Evolutionary conservation across 2,888 invertebrate species (phyloP), one percentile per base, ranked within the genome.

Genomic region (Nebria brevicollis): DNA sequence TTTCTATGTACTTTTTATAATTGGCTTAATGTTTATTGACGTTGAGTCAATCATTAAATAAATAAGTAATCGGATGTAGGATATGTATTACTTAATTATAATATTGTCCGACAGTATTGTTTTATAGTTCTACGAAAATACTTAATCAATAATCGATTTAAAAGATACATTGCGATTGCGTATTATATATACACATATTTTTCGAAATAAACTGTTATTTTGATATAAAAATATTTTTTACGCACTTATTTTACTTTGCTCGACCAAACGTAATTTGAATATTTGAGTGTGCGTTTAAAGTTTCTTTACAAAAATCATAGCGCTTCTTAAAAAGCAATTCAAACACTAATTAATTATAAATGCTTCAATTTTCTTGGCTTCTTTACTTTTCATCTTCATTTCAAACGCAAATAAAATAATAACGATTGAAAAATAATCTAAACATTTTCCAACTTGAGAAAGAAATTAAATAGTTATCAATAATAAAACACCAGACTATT

Each of bases 401-500:
- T 1, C 11, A 41, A 26, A 15, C 77, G 72, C 65, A 78, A 65
- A 73, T 65, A 77, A 77, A 65, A 78, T 65, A 77, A 77, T 25
- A 77, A 70, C 77, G 66, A 78, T 78, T 65, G 72, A 74, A 77
- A 77, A 77, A 72, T 77, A 77, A 72, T 73, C 73, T 72, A 66
- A 66, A 25, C 73, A 79, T 74, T 75, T 79, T 26, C 43, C 42
- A 64, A 34, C 8, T 66, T 25, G 1, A 66, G 15, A 64, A 72
- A 20, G 65, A 54, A 64, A 72, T 76, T 77, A 77, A 42, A 68
- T 26, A n/a, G 8, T 77, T 68, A 20, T 79, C 75, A 79, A 34
- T 54, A 64, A 20, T 66, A 79, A 5, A 74, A 74, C 42, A 64
- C 68, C 42, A 66, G 74, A 41, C n/a, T 26, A 41, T 79, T 79